Evolutionary conservation across 1,140 invertebrate species (phyloP), one percentile per base, ranked within the genome.

Genomic region (Eulimnadia texana): DNA sequence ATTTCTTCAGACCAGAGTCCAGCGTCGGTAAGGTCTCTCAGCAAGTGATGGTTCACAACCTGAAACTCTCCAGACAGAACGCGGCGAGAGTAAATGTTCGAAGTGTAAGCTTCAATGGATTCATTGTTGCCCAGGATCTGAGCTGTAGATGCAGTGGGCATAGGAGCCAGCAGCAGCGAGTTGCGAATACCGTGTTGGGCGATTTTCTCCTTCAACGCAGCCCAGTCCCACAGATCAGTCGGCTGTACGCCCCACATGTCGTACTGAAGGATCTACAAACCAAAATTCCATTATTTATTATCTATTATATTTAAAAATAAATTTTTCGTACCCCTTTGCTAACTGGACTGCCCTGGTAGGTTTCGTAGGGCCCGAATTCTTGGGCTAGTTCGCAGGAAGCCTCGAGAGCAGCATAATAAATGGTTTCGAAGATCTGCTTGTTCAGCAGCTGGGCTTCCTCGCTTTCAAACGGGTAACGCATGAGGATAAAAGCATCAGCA

Each of bases 41-140:
- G 71, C 33, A 99, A 76, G 78, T 99, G 95, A 67, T 94, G 93
- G 75, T 99, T 99, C 0, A 99, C 93, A 63, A 98, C 83, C 74
- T 85, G 83, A 68, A 87, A 87, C 71, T 87, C 84, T 10, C 93
- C 94, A 42, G 93, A 95, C 10, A 98, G 76, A 1, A 99, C 95
- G 54, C 96, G 78, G 65, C 96, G 78, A 23, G 85, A 85, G 70
- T 99, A 99, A 65, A 99, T 91, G 70, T 99, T 99, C 19, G 88
- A 95, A 0, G 94, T 99, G 71, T 97, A 99, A 0, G 96, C 91
- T 74, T 99, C 97, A 70, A 98, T 90, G 0, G 92, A 92, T 74
- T 99, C 95, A 73, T 99, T 99, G 69, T 99, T 99, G 13, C 96
- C 97, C 28, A 99, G 79, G 70, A 99, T 99, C 76, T 99, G 96